A percentile compares a stretch with the other conserved stretches of the same genome.
These are phyloP conservation scores for Ethmia dodecea DNA, from an alignment of 2,888 invertebrate genomes.

Conservation along the genomic window DNA sequence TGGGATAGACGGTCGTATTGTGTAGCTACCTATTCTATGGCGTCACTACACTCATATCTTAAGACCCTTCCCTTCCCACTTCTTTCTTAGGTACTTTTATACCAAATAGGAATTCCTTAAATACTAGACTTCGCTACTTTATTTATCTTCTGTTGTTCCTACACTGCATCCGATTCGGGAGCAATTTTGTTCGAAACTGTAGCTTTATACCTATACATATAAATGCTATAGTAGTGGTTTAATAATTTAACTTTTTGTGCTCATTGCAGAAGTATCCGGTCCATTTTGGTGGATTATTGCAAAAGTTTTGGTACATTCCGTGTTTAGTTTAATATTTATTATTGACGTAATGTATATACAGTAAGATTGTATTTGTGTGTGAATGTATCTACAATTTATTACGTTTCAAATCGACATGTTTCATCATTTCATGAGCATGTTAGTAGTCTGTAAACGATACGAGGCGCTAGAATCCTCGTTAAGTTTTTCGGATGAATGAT, in stretches of 20 bases:
- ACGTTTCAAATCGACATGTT: conserved; percentile 10
- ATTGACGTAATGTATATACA: background rate
- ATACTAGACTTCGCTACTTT: background rate
- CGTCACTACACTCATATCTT: conserved; percentile 28
- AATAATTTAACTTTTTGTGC: conserved; percentile 9
- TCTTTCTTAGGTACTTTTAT: background rate
- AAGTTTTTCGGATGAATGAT: conserved; percentile 22
- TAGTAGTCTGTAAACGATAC: conserved; percentile 5
- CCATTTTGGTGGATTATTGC: conserved; percentile 9
- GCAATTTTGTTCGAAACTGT: conserved; percentile 1
- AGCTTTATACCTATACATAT: background rate
- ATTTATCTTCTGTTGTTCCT: too few species aligned
- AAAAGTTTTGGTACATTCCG: conserved; percentile 12
- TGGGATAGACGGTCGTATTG: conserved; percentile 26
- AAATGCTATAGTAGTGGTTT: conserved; percentile 5
- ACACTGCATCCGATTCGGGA: background rate
- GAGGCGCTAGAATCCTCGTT: conserved; percentile 19
- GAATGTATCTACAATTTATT: background rate
- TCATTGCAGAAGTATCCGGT: conserved; percentile 7
- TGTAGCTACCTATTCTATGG: conserved; percentile 31
- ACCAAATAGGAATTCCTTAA: background rate
- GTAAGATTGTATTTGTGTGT: too few species aligned
- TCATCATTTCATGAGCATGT: too few species aligned
- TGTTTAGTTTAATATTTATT: too few species aligned
- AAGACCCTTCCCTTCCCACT: conserved; percentile 18